Conservation (phyloP, 2,113 vertebrate genomes). For the Lathamus discolor region DNA sequence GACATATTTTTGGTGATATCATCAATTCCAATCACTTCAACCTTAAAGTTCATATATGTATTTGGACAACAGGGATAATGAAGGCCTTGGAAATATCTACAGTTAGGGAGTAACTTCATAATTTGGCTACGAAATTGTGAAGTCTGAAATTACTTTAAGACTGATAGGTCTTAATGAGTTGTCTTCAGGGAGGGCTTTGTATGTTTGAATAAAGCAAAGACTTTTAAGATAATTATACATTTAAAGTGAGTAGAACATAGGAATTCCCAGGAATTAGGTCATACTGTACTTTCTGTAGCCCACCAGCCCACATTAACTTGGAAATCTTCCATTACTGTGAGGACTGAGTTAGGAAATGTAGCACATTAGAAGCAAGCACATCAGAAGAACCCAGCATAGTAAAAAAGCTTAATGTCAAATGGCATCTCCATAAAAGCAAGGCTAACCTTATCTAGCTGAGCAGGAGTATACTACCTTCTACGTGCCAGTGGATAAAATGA, state of each 20-base stretch:
- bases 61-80: not conserved
- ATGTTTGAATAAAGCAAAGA: not conserved
- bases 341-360: not conserved
- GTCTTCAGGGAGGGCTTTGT: not conserved
- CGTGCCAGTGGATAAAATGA: not conserved
- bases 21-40: not conserved
- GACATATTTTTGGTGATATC: not conserved
- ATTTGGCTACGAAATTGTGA: not conserved
- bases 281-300: constrained; percentile 46
- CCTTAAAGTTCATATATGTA: not conserved
- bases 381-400: not conserved
- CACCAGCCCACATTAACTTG: constrained; percentile 20
- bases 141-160: not conserved
- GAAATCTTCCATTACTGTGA: constrained; percentile 21
- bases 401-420: not conserved
- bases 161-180: not conserved
- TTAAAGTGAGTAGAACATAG: not conserved
- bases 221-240: constrained; percentile 24
- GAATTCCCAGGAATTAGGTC: constrained; percentile 57
- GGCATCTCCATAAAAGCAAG: not conserved
- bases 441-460: not conserved
- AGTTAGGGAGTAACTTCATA: not conserved
- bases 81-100: not conserved
- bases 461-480: not conserved
- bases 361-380: not conserved